Evolutionary conservation across 2,113 vertebrate species (phyloP), one percentile per base, ranked within the genome.

Genomic region (Campylomormyrus tamandua): DNA sequence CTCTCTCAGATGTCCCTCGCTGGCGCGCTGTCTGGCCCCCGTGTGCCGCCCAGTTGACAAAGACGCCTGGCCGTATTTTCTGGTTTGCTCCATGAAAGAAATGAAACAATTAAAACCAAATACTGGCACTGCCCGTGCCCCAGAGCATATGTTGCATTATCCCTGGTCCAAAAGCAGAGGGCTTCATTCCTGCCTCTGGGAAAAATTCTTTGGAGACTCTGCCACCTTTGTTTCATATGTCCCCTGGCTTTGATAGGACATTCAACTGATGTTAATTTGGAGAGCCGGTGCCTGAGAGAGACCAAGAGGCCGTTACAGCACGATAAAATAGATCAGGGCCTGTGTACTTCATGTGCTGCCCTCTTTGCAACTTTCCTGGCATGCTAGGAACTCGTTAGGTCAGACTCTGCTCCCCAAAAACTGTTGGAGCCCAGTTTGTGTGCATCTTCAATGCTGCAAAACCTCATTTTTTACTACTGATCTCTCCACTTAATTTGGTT

Each of bases 121-220:
- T 93, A 90, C 94, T 96, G 96, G 95, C 95, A 95, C 93, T 92
- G 92, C 88, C 91, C 89, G 90, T 92, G 93, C 94, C 94, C 94
- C 92, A 91, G 93, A 96, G 94, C 95, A 96, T 95, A 95, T 96
- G 95, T 92, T 93, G 92, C 93, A 93, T 95, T 96, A 94, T 95
- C 93, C 95, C 91, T 93, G 93, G 95, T 95, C 94, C 92, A 91
- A 93, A 95, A 95, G 95, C 93, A 95, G 94, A 95, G 94, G 94
- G 93, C 93, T 94, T 91, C 92, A 92, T 93, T 93, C 94, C 90
- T 91, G 93, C 93, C 91, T 93, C 87, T 90, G 84, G 58, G 49
- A 84, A 74, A 62, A 11, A 91, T 91, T 94, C 87, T 88, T 93
- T 89, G 92, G 93, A 93, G 93, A 93, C 94, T 74, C 91, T 93